Conservation (phyloP, 1,140 invertebrate genomes). For the Scaptomyza pallida region DNA sequence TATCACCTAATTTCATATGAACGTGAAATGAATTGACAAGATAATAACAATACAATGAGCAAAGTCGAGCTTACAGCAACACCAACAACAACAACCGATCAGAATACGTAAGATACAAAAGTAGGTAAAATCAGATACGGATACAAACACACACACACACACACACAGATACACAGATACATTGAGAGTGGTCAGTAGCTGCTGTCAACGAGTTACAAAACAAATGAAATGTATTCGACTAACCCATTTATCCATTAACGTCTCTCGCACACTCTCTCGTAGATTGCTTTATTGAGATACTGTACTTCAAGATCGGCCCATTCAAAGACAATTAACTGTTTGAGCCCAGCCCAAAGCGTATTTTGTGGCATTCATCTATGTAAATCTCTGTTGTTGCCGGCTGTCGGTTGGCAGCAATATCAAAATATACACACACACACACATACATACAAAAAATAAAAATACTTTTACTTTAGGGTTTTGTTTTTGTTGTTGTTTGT, state of each 20-base stretch:
- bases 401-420: neutral
- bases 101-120: constrained; percentile 36
- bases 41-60: constrained; percentile 43
- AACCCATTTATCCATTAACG: constrained; percentile 3
- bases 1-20: constrained; percentile 55
- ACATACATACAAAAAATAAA: constrained; percentile 23
- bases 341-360: neutral
- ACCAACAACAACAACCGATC: constrained; percentile 4
- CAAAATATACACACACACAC: neutral
- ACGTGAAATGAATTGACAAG: constrained; percentile 68
- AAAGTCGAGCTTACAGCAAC: constrained; percentile 8
- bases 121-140: constrained; percentile 1
- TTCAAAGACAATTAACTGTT: constrained; percentile 2
- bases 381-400: neutral
- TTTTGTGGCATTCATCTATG: neutral
- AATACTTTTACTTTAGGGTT: constrained; percentile 61
- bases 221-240: constrained; percentile 2
- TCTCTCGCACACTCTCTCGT: neutral
- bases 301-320: neutral
- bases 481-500: neutral
- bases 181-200: neutral
- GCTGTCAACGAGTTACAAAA: constrained; percentile 8
- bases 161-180: neutral
- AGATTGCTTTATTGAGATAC: neutral
- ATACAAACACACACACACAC: neutral